Conservation (phyloP, 1,140 invertebrate species). For the Nautilus pompilius region DNA sequence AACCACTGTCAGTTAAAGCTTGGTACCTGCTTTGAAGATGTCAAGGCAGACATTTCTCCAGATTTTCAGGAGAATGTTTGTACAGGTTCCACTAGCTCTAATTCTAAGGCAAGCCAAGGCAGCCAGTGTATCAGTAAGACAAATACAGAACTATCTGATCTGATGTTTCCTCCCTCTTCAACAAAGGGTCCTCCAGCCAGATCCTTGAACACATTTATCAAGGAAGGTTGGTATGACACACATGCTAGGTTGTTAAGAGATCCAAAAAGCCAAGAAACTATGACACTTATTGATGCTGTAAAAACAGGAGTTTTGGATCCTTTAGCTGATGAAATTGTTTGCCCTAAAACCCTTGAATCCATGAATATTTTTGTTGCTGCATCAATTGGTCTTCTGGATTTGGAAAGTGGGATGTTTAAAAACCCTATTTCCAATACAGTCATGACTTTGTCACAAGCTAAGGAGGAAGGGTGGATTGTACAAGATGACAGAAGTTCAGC, state of each 20-base stretch:
- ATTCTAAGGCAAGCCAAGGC: too few relatives aligned
- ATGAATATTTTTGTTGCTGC: neutral
- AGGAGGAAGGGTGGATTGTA: neutral
- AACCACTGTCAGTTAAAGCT: too few relatives aligned
- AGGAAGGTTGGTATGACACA: constrained; percentile 33
- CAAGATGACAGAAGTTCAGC: neutral
- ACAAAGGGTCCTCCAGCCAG: neutral
- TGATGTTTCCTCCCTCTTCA: neutral
- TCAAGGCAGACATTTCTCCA: too few relatives aligned
- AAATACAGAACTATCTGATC: neutral
- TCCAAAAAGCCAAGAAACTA: constrained; percentile 59
- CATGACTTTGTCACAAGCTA: neutral
- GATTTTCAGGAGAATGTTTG: too few relatives aligned
- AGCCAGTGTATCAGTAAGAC: too few relatives aligned
- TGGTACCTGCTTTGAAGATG: too few relatives aligned
- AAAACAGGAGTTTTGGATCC: constrained; percentile 58
- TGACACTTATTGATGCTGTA: constrained; percentile 63
- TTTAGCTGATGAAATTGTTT: constrained; percentile 27
- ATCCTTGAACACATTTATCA: constrained; percentile 32
- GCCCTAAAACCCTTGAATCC: constrained; percentile 9
- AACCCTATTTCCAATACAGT: neutral
- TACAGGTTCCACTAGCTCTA: too few relatives aligned
- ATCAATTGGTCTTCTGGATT: neutral
- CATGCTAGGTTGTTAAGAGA: constrained; percentile 64
- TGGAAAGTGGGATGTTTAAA: neutral